Evolutionary conservation across 1,140 invertebrate species (phyloP).

Genomic region (Gonatopus flavifemur): DNA sequence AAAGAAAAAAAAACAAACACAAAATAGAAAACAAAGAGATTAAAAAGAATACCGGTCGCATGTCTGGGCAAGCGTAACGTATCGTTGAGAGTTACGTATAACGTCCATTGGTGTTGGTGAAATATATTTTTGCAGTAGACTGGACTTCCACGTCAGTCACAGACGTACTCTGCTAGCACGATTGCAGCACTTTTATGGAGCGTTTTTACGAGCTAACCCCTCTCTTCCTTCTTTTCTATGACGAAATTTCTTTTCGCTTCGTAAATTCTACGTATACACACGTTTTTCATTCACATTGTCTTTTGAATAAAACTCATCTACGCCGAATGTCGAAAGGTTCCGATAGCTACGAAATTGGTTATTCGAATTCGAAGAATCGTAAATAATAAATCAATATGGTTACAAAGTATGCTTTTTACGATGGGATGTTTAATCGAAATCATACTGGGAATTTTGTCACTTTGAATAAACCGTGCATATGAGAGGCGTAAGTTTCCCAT

Average conservation of each 20-base stretch:
- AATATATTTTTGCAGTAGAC: slow-evolving; percentile 38
- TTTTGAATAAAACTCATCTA: too few species aligned
- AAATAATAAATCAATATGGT: too few species aligned
- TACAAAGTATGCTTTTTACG: too few species aligned
- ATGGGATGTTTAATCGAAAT: too few species aligned
- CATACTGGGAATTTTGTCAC: too few species aligned
- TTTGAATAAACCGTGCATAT: too few species aligned
- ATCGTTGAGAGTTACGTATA: slow-evolving; percentile 17
- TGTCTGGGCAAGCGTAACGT: slow-evolving; percentile 24
- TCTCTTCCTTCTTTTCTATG: neutral
- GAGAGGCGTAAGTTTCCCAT: too few species aligned
- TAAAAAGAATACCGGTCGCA: neutral
- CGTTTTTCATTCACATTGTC: slow-evolving; percentile 19
- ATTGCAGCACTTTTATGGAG: slow-evolving; percentile 41
- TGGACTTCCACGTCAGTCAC: slow-evolving; percentile 39
- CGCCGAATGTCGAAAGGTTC: neutral
- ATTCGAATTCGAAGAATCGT: neutral
- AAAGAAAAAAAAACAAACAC: neutral
- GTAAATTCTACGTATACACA: slow-evolving; percentile 13
- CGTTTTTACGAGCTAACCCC: slow-evolving; percentile 37
- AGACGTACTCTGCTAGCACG: slow-evolving; percentile 35
- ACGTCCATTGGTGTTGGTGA: slow-evolving; percentile 26
- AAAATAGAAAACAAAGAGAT: neutral
- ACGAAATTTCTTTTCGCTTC: neutral
- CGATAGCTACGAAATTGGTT: neutral